Base-by-base conservation (phyloP, 2,797 vertebrate genomes). In the Helostoma temminkii region DNA sequence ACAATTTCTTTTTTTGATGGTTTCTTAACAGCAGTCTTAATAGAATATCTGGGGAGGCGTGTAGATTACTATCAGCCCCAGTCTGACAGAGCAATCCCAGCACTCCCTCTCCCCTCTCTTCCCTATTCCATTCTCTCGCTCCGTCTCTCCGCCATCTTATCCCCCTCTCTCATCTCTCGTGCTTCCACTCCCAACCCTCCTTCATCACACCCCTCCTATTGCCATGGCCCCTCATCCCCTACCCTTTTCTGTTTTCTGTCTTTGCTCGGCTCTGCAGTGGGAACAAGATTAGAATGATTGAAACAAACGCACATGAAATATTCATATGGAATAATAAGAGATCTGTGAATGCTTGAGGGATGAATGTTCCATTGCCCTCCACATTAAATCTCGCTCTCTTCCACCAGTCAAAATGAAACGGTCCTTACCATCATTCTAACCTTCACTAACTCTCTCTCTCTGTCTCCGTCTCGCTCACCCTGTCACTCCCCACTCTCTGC, bases 261-360 rank as follows among this genome's bases (percentile, higher is more conserved):
- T 85, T 72, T 52, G 54, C 83, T 83, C 68, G 57, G 85, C 83
- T 88, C 85, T 88, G 91, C 83, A 86, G 89, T 81, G 83, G 82
- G 89, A 90, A 91, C 78, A 89, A 93, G 92, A 93, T 94, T 93
- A 93, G 91, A 92, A 93, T 93, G 92, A 94, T 93, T 93, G 93
- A 94, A 94, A 94, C 92, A 94, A 93, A 94, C 91, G 92, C 93
- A 88, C 90, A 94, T 94, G 93, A 94, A 94, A 94, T 93, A 94
- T 94, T 94, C 92, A 94, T 94, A 91, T 85, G 87, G 92, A 93
- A 94, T 93, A 93, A 93, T 93, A 93, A 92, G 92, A 91, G 89
- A 91, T 90, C 88, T 91, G 91, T 89, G 90, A 91, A 90, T 85
- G 90, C 93, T 90, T 92, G 89, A 91, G 90, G 91, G 91, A 92